phyloP scores from a whole-genome alignment of 2,888 invertebrate species.

The Chirona hameri region DNA sequence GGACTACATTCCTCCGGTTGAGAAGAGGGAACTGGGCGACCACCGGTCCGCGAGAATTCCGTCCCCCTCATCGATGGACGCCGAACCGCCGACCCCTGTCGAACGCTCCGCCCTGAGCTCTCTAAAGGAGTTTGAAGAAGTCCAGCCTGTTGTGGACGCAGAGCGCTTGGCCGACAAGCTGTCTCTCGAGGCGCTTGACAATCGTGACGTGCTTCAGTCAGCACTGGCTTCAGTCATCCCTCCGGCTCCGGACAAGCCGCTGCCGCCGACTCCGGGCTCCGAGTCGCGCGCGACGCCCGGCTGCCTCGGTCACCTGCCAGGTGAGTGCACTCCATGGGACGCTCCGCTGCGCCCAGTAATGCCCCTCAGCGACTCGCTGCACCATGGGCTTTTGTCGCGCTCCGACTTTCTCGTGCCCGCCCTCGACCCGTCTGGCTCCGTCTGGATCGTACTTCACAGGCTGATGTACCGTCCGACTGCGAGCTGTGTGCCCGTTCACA shows the following conservation, averaged over 20 bases:
- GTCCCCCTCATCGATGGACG: neutral
- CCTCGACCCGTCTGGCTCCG: too few species aligned
- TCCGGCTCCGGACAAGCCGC: slow-evolving; percentile 12
- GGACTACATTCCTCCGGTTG: neutral
- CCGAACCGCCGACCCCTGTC: neutral
- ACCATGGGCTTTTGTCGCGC: too few species aligned
- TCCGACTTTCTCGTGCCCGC: too few species aligned
- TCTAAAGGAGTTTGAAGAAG: neutral
- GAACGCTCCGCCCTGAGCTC: neutral
- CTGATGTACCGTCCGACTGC: too few species aligned
- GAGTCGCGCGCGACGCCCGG: neutral
- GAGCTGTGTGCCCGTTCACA: too few species aligned
- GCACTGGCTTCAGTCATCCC: neutral
- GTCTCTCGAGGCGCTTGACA: neutral
- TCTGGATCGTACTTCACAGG: too few species aligned
- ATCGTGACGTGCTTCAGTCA: neutral
- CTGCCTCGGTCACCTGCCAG: neutral
- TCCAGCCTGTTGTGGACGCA: neutral
- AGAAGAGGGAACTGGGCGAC: neutral
- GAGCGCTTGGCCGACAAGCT: neutral
- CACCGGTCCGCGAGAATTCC: neutral
- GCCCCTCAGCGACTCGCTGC: too few species aligned
- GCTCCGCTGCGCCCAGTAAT: neutral
- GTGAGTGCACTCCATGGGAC: neutral
- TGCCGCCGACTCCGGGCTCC: slow-evolving; percentile 2